Evolutionary conservation across 2,888 invertebrate genomes (phyloP).

Genomic region (Heteromurus nitidus): DNA sequence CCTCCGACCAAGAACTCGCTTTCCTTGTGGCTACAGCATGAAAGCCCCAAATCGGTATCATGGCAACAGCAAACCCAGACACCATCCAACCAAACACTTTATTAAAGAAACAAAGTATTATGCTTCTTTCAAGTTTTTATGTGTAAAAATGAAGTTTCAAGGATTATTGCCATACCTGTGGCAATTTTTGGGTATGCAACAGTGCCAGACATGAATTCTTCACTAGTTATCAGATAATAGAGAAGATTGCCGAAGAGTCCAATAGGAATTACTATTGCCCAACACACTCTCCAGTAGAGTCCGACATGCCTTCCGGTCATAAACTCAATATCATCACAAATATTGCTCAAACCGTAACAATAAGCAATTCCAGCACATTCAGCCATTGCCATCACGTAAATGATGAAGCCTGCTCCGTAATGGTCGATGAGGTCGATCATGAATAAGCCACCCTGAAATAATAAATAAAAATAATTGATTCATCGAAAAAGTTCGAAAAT

Average conservation of each 20-base stretch:
- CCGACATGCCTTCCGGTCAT: constrained; percentile 77
- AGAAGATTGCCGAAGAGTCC: constrained; percentile 26
- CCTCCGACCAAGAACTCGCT: constrained; percentile 35
- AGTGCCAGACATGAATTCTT: background rate
- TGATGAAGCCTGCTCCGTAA: constrained; percentile 76
- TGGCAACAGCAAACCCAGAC: constrained; percentile 75
- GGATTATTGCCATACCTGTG: constrained; percentile 10
- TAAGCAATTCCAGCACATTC: constrained; percentile 78
- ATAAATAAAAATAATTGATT: no score
- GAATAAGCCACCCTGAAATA: constrained; percentile 79
- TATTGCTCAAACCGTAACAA: constrained; percentile 74
- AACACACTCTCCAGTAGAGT: constrained; percentile 87
- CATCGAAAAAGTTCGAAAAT: no score
- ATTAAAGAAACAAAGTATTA: no score
- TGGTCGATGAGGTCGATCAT: constrained; percentile 80
- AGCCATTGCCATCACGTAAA: constrained; percentile 77
- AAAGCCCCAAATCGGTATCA: constrained; percentile 77
- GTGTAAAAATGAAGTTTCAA: no score
- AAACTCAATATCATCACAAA: constrained; percentile 74
- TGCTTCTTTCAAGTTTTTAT: no score
- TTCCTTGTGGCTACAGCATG: constrained; percentile 74
- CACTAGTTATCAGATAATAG: constrained; percentile 23
- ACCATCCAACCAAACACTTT: constrained; percentile 68
- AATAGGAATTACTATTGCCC: constrained; percentile 81
- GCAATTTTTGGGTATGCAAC: constrained; percentile 14